A percentile compares a stretch with the other conserved stretches of the same genome.
phyloP scores from a whole-genome alignment of 2,888 invertebrate species.

The Hirtodrosophila confusa region DNA sequence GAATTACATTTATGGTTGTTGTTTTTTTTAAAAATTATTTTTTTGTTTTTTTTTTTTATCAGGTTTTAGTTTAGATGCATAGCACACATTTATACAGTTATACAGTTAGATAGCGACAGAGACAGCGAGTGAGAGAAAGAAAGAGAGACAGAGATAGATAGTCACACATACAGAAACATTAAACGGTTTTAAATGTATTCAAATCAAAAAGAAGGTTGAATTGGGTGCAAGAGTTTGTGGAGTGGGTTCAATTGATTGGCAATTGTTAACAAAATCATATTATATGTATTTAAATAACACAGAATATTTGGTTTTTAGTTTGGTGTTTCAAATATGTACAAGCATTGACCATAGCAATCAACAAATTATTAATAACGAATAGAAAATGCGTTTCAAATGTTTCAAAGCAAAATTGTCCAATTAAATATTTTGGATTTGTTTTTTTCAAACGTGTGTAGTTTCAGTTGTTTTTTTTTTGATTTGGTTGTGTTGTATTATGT shows the following conservation, averaged over 20 bases:
- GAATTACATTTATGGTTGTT: conserved; percentile 24
- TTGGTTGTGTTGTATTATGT: conserved; percentile 12
- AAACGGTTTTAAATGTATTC: conserved; percentile 40
- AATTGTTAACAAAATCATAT: conserved; percentile 13
- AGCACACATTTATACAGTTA: conserved; percentile 69
- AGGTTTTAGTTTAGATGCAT: conserved; percentile 56
- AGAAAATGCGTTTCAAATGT: conserved; percentile 21
- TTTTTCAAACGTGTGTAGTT: conserved; percentile 69
- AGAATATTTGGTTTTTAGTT: conserved; percentile 23
- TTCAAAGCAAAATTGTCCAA: conserved; percentile 35
- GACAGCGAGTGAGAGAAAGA: conserved; percentile 69
- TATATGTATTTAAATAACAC: conserved; percentile 14
- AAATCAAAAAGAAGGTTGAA: conserved; percentile 18
- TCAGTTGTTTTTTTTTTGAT: conserved; percentile 28
- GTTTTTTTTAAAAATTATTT: conserved; percentile 13
- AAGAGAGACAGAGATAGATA: conserved; percentile 70
- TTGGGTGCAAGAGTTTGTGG: conserved; percentile 30
- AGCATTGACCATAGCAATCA: conserved; percentile 27
- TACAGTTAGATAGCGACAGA: conserved; percentile 70
- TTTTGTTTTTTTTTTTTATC: conserved; percentile 34
- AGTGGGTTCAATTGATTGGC: conserved; percentile 6
- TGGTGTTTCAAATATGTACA: conserved; percentile 28
- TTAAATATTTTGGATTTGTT: conserved; percentile 8
- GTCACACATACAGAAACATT: conserved; percentile 70
- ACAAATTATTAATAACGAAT: conserved; percentile 3